phyloP scores from a whole-genome alignment of 2,797 vertebrate species.

The Bovichtus diacanthus region DNA sequence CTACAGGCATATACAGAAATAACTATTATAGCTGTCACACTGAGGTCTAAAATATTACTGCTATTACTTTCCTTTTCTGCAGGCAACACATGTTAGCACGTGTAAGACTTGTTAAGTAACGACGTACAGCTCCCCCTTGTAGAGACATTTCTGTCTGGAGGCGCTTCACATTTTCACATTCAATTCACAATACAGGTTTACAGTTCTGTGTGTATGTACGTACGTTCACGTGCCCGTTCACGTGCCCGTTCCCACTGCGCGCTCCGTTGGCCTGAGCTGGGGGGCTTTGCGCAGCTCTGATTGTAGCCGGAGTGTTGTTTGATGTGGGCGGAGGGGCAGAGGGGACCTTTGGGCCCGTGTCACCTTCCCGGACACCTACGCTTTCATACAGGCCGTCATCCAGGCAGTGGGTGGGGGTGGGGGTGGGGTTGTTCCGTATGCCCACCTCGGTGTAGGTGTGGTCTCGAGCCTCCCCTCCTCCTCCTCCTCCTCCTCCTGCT shows the following conservation, averaged over 20 bases:
- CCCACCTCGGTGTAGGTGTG: constrained; percentile 86
- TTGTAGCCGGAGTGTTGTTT: constrained; percentile 58
- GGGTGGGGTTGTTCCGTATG: constrained; percentile 73
- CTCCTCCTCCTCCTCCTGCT: constrained; percentile 22
- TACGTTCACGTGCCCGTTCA: constrained; percentile 66
- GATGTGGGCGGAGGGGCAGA: constrained; percentile 60
- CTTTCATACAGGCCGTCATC: constrained; percentile 87
- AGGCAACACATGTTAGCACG: background rate
- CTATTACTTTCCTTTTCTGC: background rate
- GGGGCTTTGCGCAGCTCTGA: constrained; percentile 73
- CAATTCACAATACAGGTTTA: background rate
- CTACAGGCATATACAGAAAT: constrained; percentile 6
- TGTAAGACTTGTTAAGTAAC: background rate
- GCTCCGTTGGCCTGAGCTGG: constrained; percentile 54
- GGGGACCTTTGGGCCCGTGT: constrained; percentile 56
- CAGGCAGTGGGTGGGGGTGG: constrained; percentile 70
- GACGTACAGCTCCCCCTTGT: background rate
- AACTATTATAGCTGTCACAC: background rate
- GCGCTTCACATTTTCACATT: constrained; percentile 9
- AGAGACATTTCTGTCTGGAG: background rate
- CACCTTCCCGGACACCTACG: constrained; percentile 77
- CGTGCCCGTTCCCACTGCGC: constrained; percentile 57
- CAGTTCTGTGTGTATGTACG: constrained; percentile 24
- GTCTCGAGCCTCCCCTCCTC: constrained; percentile 69
- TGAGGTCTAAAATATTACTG: background rate